Conservation (phyloP, 2,797 vertebrate species). For the Phalanger gymnotis region DNA sequence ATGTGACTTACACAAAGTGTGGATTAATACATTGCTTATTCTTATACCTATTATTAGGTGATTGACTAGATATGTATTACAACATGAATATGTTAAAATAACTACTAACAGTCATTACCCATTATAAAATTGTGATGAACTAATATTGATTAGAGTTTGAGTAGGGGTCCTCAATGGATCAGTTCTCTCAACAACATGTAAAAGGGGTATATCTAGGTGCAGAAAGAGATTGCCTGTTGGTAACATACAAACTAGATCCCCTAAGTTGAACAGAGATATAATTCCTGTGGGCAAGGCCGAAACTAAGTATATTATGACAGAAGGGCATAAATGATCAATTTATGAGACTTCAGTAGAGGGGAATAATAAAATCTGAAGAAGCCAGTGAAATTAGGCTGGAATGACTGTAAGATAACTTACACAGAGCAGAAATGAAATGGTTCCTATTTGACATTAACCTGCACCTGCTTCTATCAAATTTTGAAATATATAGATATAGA, state of each 20-base stretch:
- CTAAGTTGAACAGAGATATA: not conserved
- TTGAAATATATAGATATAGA: not conserved
- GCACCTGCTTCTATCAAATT: not conserved
- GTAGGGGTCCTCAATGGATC: no score
- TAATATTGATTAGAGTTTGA: no score
- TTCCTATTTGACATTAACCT: not conserved
- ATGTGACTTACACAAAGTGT: no score
- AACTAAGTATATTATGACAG: not conserved
- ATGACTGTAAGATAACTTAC: not conserved
- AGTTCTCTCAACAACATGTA: not conserved
- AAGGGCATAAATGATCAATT: not conserved
- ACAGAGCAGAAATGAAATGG: not conserved
- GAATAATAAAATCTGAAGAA: not conserved
- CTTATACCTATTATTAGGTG: no score
- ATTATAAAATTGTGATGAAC: no score
- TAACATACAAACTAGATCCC: not conserved
- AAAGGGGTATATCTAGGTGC: not conserved
- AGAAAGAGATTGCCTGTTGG: not conserved
- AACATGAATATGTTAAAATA: no score
- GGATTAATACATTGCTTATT: no score
- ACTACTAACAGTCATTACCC: no score
- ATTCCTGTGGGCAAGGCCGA: not conserved
- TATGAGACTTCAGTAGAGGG: not conserved
- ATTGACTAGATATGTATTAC: no score
- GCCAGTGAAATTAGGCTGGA: not conserved